phyloP scores from a whole-genome alignment of 2,888 invertebrate species.

The Entomobrya multifasciata region DNA sequence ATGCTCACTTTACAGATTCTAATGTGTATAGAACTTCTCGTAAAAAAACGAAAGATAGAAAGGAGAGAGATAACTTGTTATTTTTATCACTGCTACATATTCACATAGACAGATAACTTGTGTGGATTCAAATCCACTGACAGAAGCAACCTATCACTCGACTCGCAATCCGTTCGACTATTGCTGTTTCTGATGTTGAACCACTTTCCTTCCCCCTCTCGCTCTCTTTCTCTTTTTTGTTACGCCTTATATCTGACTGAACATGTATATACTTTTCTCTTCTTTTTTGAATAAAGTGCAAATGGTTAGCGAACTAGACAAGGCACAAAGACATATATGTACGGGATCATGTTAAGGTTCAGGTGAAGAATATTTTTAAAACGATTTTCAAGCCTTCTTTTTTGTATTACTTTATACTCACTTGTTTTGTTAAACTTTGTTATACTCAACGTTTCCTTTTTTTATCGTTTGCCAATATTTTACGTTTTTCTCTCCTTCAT shows the following conservation, averaged over 20 bases:
- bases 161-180: not conserved
- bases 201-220: not conserved
- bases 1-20: constrained; percentile 22
- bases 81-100: constrained; percentile 15
- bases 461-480: no score
- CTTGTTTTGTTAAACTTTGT: not conserved
- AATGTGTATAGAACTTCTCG: constrained; percentile 9
- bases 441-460: no score
- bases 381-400: constrained; percentile 12
- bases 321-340: not conserved
- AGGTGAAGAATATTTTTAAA: constrained; percentile 46
- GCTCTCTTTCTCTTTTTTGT: not conserved
- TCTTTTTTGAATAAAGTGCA: no score
- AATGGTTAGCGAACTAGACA: constrained; percentile 10
- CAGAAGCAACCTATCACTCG: constrained; percentile 17
- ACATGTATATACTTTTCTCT: no score
- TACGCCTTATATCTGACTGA: no score
- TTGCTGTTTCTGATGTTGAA: not conserved
- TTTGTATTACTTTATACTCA: no score
- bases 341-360: not conserved
- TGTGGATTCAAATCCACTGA: constrained; percentile 25
- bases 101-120: not conserved
- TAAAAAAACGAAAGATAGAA: not conserved
- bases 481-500: no score
- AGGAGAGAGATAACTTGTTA: not conserved